Conservation (phyloP, 2,797 vertebrate genomes). For the Tympanoctomys barrerae region DNA sequence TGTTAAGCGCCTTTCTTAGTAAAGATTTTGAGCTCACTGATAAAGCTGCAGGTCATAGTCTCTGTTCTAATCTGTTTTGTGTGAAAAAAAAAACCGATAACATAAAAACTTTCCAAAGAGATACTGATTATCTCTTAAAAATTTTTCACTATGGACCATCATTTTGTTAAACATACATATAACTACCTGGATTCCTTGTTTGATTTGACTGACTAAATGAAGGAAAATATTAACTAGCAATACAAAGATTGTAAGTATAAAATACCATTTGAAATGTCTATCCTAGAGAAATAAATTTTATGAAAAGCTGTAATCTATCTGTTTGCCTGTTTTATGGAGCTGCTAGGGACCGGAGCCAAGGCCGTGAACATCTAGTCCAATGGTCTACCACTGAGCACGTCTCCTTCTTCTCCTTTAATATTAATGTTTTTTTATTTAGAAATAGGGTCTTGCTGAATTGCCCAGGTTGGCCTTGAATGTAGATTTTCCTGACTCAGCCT, state of each 20-base stretch:
- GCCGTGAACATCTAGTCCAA: neutral
- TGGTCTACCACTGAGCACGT: neutral
- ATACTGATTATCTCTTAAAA: neutral
- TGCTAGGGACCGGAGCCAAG: neutral
- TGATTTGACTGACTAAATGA: neutral
- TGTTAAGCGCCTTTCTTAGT: conserved; percentile 41
- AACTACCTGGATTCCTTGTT: neutral
- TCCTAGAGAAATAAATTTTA: conserved; percentile 58
- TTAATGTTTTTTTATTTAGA: neutral
- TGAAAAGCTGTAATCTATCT: neutral
- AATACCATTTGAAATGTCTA: conserved; percentile 22
- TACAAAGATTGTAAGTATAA: neutral
- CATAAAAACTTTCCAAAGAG: neutral
- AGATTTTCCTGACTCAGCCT: neutral
- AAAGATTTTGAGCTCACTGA: conserved; percentile 39
- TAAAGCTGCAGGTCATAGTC: neutral
- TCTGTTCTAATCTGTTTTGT: neutral
- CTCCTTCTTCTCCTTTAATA: neutral
- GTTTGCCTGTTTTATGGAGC: neutral
- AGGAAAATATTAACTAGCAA: conserved; percentile 9
- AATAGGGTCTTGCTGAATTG: neutral
- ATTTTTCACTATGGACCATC: neutral
- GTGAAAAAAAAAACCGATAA: neutral
- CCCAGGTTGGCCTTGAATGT: neutral
- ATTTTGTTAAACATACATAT: neutral